Evolutionary conservation across 35 echinoderm and acorn worm species (phyloP), one percentile per base, ranked within the genome.

Genomic region (Heliocidaris erythrogramma): DNA sequence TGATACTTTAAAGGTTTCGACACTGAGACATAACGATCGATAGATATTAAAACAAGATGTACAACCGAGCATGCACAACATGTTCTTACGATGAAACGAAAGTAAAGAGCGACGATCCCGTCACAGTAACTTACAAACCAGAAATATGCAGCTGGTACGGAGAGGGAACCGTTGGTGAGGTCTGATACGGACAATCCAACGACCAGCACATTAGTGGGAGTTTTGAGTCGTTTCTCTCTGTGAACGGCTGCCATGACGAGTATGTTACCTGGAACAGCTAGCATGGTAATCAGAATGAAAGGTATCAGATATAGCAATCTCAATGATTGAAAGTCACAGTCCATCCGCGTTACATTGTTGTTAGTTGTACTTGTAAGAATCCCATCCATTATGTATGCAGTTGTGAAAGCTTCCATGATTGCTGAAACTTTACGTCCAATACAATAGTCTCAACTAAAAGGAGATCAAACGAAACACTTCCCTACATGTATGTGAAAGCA

Each of bases 61-160:
- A 89, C 87, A 14, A 89, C 87, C 31, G 87, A 89, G 47, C 87
- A 89, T 13, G 87, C 87, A 89, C 87, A 89, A n/a, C 87, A 89
- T 5, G 87, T 89, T 89, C 87, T 89, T 14, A 31, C 87, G 47
- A 89, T 32, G 31, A 89, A 89, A 89, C 87, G 87, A 89, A 32
- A 89, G 18, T 89, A 89, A 48, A 89, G 87, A 27, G 42, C 87
- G 31, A 89, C 47, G 31, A 89, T 18, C 12, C 14, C 14, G 47
- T 89, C 87, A n/a, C 87, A 89, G 87, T 89, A 89, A 42, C 30
- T 89, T 48, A 89, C 87, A 42, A 89, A 89, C 87, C 87, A 89
- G 29, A 89, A 89, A 89, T 89, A 89, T n/a, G 87, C 87, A 27
- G 31, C 31, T 12, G 87, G 87, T 89, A 89, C 32, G 87, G 87